These are phyloP conservation scores for Bombycilla garrulus DNA, from an alignment of 2,113 vertebrate genomes.

Conservation along the genomic window DNA sequence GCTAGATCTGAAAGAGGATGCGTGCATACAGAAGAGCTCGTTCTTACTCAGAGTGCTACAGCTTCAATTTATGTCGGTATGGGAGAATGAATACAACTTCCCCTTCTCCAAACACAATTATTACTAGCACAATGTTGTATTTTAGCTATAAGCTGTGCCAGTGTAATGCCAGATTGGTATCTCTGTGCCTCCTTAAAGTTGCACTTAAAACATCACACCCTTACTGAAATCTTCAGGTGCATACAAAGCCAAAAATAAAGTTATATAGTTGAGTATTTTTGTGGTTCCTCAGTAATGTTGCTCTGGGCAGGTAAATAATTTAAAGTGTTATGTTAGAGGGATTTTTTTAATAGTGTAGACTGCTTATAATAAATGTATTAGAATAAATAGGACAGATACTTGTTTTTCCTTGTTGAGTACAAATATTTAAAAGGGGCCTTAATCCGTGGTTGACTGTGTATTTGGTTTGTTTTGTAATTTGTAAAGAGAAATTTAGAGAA, in stretches of 20 bases:
- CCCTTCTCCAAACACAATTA: background rate
- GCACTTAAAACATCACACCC: background rate
- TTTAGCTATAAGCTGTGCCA: background rate
- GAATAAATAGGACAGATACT: background rate
- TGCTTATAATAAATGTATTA: background rate
- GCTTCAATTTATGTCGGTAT: background rate
- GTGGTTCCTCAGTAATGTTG: background rate
- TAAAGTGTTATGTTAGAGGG: background rate
- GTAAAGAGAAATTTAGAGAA: slow-evolving; percentile 52
- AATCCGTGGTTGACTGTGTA: slow-evolving; percentile 21
- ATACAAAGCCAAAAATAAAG: background rate
- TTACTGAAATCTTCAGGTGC: background rate
- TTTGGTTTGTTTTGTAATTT: slow-evolving; percentile 65
- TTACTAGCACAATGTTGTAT: background rate
- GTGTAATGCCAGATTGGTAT: background rate
- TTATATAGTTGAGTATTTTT: background rate
- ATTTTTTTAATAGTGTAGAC: background rate
- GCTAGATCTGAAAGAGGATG: background rate
- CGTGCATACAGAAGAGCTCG: background rate
- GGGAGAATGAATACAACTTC: background rate
- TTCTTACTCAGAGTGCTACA: background rate
- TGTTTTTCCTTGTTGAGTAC: background rate
- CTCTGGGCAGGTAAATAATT: background rate
- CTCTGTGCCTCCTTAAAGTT: background rate
- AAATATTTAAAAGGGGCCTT: slow-evolving; percentile 13